These are phyloP conservation scores for Caenorhabditis parvicauda DNA, from an alignment of 2,888 invertebrate species.

Conservation along the genomic window DNA sequence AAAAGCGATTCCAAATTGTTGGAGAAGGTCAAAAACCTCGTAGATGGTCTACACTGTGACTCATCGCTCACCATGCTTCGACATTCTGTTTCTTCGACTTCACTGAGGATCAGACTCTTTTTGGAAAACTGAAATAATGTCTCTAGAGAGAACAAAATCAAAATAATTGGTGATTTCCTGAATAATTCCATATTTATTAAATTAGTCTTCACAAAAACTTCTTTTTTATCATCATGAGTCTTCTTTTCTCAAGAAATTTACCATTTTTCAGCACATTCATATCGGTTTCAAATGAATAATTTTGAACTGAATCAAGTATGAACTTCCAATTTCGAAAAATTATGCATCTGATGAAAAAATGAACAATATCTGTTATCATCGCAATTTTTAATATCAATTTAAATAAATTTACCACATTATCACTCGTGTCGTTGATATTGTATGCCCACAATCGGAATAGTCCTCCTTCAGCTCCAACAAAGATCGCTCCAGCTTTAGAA, in stretches of 20 bases:
- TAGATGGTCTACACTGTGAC: constrained; percentile 42
- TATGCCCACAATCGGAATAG: constrained; percentile 60
- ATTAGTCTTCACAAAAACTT: no score
- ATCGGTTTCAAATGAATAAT: no score
- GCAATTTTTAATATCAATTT: background rate
- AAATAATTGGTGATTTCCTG: no score
- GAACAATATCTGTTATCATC: background rate
- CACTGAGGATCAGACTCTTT: constrained; percentile 33
- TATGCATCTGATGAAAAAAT: background rate
- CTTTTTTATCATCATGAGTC: no score
- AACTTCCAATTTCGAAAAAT: no score
- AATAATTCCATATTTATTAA: no score
- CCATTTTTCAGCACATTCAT: no score
- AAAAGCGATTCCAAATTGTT: constrained; percentile 33
- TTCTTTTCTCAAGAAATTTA: no score
- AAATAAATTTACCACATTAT: constrained; percentile 40
- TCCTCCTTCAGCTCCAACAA: constrained; percentile 60
- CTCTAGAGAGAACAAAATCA: background rate
- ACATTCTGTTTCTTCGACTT: constrained; percentile 53
- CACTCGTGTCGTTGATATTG: constrained; percentile 62
- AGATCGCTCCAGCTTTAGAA: constrained; percentile 52
- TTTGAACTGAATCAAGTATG: no score
- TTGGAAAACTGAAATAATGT: constrained; percentile 51
- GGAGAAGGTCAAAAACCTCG: constrained; percentile 30
- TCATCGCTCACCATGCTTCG: constrained; percentile 43